These are phyloP conservation scores for Cotesia vestalis DNA, from an alignment of 1,140 invertebrate genomes.

Conservation along the genomic window DNA sequence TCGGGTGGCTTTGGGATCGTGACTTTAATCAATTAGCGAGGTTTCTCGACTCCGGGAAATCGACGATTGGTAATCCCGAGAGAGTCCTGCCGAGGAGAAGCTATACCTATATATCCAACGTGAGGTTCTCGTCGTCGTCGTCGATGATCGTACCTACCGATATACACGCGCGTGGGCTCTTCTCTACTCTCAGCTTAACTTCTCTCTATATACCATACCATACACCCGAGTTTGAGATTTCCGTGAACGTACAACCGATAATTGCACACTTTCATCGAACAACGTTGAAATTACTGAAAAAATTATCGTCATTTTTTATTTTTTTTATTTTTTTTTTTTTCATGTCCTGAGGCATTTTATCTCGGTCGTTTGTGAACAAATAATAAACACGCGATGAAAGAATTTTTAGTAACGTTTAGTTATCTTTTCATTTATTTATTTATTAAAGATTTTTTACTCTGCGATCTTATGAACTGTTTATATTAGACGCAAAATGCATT, in stretches of 20 bases:
- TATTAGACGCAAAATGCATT: too few relatives aligned
- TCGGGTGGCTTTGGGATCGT: slow-evolving; percentile 53
- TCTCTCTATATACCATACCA: too few relatives aligned
- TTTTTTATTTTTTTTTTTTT: background rate
- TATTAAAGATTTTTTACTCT: too few relatives aligned
- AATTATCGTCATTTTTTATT: slow-evolving; percentile 5
- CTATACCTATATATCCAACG: background rate
- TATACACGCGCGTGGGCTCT: slow-evolving; percentile 26
- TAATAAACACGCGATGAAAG: background rate
- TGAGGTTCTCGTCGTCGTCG: background rate
- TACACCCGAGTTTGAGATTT: slow-evolving; percentile 1
- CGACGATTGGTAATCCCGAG: slow-evolving; percentile 59
- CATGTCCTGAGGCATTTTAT: slow-evolving; percentile 2
- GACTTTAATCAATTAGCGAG: slow-evolving; percentile 60
- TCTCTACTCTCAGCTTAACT: slow-evolving; percentile 2
- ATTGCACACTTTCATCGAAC: slow-evolving; percentile 23
- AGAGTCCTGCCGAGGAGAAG: background rate
- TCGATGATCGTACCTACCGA: slow-evolving; percentile 25
- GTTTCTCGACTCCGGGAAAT: slow-evolving; percentile 63
- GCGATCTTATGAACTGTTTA: too few relatives aligned
- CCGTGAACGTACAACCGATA: slow-evolving; percentile 20
- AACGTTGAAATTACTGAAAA: slow-evolving; percentile 1
- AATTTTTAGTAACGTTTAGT: background rate
- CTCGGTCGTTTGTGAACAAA: background rate
- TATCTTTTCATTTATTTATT: background rate